Evolutionary conservation across 2,888 invertebrate species (phyloP).

Genomic region (Tetheella fluctuosa): DNA sequence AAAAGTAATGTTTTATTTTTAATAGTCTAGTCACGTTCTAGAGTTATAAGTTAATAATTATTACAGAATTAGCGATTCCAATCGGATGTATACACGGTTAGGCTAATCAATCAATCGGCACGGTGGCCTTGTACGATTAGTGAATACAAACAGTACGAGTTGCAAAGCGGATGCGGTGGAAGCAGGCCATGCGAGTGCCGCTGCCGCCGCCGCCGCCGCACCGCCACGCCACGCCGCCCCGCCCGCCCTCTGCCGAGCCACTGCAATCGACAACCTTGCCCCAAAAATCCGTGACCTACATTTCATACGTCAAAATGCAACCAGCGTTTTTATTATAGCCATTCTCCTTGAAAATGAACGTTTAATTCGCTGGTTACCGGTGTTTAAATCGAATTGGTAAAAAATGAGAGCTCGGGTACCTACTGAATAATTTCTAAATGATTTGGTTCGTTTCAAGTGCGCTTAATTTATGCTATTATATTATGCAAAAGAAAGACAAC

Average conservation of each 20-base stretch:
- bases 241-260: conserved; percentile 25
- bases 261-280: conserved; percentile 77
- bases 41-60: conserved; percentile 40
- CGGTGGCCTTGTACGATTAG: conserved; percentile 74
- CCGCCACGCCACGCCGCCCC: conserved; percentile 34
- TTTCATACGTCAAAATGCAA: conserved; percentile 75
- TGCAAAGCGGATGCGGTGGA: conserved; percentile 75
- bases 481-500: neutral
- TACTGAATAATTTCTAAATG: neutral
- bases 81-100: conserved; percentile 70
- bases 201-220: conserved; percentile 36
- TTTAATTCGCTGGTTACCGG: conserved; percentile 41
- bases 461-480: neutral
- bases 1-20: neutral
- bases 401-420: conserved; percentile 12
- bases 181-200: conserved; percentile 61
- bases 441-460: neutral
- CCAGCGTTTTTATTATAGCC: conserved; percentile 65
- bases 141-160: conserved; percentile 63
- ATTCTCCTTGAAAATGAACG: conserved; percentile 46
- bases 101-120: conserved; percentile 68
- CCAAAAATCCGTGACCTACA: conserved; percentile 81
- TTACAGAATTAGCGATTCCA: conserved; percentile 50
- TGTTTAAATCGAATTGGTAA: conserved; percentile 22
- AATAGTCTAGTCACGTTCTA: conserved; percentile 36